Evolutionary conservation across 2,113 vertebrate species (phyloP).

Genomic region (Herpetotheres cachinnans): DNA sequence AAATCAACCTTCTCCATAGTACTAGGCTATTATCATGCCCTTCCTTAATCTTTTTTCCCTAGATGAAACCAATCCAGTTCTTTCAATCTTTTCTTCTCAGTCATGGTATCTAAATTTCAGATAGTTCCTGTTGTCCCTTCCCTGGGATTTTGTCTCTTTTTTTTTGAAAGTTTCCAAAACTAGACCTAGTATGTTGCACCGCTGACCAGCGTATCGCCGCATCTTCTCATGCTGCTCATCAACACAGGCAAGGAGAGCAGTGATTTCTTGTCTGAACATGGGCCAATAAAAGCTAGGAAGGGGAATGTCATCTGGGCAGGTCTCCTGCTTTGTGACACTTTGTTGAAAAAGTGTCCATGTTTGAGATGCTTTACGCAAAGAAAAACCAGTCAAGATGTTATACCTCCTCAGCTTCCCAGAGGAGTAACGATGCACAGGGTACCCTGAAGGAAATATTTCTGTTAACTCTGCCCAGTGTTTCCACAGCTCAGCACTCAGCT

Average conservation of each 20-base stretch:
- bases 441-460: not conserved
- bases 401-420: not conserved
- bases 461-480: not conserved
- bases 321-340: not conserved
- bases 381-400: not conserved
- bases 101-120: not conserved
- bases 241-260: not conserved
- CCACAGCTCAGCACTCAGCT: not conserved
- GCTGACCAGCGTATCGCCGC: not conserved
- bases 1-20: not conserved
- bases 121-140: not conserved
- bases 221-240: not conserved
- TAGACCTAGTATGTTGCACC: not conserved
- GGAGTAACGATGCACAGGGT: not conserved
- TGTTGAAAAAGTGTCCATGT: not conserved
- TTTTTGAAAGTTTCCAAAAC: not conserved
- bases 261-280: not conserved
- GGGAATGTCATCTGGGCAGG: not conserved
- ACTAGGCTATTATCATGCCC: not conserved
- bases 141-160: not conserved
- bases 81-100: not conserved
- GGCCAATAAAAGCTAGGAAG: not conserved
- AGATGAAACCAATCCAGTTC: not conserved
- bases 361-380: not conserved
- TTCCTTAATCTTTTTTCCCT: not conserved